Evolutionary conservation across 2,797 vertebrate genomes (phyloP).

Genomic region (Danio jaintianensis): DNA sequence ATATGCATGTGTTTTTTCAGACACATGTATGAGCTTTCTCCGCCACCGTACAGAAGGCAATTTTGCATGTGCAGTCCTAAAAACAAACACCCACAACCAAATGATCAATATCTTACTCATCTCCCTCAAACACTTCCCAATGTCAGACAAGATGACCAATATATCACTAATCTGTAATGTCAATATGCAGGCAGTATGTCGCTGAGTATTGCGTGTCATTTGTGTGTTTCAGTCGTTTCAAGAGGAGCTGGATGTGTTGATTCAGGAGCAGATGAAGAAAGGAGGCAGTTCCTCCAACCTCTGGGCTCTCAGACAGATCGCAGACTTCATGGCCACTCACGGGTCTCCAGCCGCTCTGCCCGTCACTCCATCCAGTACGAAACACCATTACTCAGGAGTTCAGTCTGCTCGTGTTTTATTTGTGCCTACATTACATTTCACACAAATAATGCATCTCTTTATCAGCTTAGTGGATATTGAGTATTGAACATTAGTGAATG

Average conservation of each 20-base stretch:
- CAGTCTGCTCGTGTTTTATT: not conserved
- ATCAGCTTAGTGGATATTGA: not conserved
- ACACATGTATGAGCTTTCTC: no score
- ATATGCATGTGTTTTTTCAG: no score
- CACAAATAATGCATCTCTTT: not conserved
- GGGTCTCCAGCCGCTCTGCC: slow-evolving; percentile 88
- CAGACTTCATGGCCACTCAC: slow-evolving; percentile 93
- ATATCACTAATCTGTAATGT: no score
- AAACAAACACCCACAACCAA: no score
- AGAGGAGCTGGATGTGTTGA: slow-evolving; percentile 95
- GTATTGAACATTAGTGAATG: no score
- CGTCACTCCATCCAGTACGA: slow-evolving; percentile 88
- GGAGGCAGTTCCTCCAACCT: slow-evolving; percentile 94
- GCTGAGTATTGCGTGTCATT: slow-evolving; percentile 32
- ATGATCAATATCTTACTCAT: no score
- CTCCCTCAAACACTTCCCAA: no score
- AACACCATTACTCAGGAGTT: not conserved
- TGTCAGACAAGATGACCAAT: no score
- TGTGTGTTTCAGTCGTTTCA: slow-evolving; percentile 86
- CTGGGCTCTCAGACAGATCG: slow-evolving; percentile 95
- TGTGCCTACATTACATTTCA: not conserved
- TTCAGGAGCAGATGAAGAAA: slow-evolving; percentile 98
- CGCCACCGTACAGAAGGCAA: no score
- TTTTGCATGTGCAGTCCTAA: no score
- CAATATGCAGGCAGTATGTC: not conserved